A percentile compares a stretch with the other conserved stretches of the same genome.
Conservation (phyloP, 1,140 invertebrate species). For the Marisa cornuarietis region DNA sequence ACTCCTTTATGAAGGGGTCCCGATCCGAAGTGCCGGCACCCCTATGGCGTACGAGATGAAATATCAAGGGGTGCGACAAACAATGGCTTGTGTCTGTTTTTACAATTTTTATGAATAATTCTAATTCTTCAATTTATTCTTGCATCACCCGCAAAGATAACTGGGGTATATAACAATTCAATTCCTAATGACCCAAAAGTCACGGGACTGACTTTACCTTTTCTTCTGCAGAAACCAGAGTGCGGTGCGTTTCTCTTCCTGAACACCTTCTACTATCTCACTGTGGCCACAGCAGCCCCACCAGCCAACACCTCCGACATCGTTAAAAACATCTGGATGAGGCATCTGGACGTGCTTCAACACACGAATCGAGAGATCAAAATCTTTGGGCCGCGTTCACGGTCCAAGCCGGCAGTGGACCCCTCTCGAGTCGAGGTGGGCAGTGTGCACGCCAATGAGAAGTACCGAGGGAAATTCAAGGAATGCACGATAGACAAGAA, state of each 20-base stretch:
- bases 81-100: no score
- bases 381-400: neutral
- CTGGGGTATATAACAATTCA: no score
- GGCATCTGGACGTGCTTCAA: neutral
- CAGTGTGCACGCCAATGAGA: slow-evolving; percentile 10
- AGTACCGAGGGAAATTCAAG: slow-evolving; percentile 1
- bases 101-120: no score
- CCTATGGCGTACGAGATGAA: no score
- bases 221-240: slow-evolving; percentile 1
- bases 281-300: neutral
- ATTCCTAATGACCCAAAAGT: no score
- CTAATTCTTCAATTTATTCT: no score
- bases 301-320: neutral
- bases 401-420: neutral
- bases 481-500: neutral
- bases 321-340: neutral
- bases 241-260: slow-evolving; percentile 12
- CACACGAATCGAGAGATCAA: neutral
- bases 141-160: no score
- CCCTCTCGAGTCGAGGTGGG: neutral
- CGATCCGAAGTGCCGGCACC: no score
- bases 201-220: no score
- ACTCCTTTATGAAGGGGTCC: no score
- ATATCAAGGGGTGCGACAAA: no score
- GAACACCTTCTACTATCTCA: slow-evolving; percentile 12